A percentile compares a stretch with the other conserved stretches of the same genome.
Evolutionary conservation across 2,797 vertebrate genomes (phyloP).

Genomic region (Prionace glauca): DNA sequence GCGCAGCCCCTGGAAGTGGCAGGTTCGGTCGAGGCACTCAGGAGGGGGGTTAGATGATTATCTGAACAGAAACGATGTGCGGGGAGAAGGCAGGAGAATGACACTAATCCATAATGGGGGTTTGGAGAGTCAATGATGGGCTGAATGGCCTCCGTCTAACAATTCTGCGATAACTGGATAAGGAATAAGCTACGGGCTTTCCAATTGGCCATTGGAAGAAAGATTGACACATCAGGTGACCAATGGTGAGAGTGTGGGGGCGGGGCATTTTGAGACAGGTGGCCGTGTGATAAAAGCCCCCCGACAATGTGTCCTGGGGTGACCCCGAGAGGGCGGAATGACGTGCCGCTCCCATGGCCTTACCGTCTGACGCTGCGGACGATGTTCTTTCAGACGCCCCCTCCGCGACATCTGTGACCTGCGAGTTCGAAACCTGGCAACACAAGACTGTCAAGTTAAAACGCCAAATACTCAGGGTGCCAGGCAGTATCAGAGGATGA

Average conservation of each 20-base stretch:
- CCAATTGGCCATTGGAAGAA: background rate
- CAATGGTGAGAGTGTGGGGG: background rate
- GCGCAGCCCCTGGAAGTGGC: no score
- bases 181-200: background rate
- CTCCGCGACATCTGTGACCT: background rate
- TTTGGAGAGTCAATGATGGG: no score
- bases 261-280: background rate
- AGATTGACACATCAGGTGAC: background rate
- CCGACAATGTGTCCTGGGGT: background rate
- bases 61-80: no score
- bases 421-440: constrained; percentile 13
- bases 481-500: no score
- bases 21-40: no score
- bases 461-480: background rate
- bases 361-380: background rate
- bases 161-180: background rate
- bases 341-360: background rate
- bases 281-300: background rate
- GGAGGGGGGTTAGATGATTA: no score
- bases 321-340: background rate
- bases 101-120: no score
- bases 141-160: no score
- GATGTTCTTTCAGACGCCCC: background rate
- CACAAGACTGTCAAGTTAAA: constrained; percentile 15
- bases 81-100: no score